Evolutionary conservation across 2,797 vertebrate genomes (phyloP).

Genomic region (Rhincodon typus): DNA sequence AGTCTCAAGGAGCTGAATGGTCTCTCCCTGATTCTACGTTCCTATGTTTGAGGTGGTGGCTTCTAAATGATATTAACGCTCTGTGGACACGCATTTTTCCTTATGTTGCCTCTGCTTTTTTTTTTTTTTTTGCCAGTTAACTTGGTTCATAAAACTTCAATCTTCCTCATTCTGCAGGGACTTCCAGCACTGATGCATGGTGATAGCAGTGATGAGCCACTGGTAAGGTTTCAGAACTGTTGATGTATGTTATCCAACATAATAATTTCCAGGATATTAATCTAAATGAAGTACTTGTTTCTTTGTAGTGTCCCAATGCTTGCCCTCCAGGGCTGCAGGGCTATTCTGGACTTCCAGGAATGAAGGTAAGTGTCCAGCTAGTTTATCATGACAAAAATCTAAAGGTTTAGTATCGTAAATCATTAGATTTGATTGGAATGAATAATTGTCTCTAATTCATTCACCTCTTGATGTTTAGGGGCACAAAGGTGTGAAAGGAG

Average conservation of each 20-base stretch:
- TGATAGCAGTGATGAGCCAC: slow-evolving; percentile 13
- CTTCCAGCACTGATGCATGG: slow-evolving; percentile 32
- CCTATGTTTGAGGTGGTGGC: too few species aligned
- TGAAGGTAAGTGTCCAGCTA: slow-evolving; percentile 74
- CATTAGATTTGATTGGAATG: slow-evolving; percentile 11
- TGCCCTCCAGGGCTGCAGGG: slow-evolving; percentile 79
- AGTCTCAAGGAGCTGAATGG: too few species aligned
- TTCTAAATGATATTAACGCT: too few species aligned
- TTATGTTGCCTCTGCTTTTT: background rate
- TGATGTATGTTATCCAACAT: background rate
- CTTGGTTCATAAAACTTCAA: background rate
- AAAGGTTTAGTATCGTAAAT: background rate
- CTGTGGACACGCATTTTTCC: background rate
- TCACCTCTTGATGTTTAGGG: slow-evolving; percentile 61
- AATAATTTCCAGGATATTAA: background rate
- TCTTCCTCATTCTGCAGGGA: slow-evolving; percentile 4
- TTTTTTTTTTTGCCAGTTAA: too few species aligned
- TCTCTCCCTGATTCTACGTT: too few species aligned
- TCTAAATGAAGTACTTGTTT: background rate
- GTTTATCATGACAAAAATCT: background rate
- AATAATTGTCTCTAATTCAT: background rate
- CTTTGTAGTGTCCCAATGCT: slow-evolving; percentile 77
- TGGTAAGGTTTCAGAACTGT: background rate
- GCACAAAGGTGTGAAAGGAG: slow-evolving; percentile 90
- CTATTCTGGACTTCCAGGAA: slow-evolving; percentile 85